Base-by-base conservation (phyloP, 2,888 invertebrate species). In the Eretmocerus hayati region DNA sequence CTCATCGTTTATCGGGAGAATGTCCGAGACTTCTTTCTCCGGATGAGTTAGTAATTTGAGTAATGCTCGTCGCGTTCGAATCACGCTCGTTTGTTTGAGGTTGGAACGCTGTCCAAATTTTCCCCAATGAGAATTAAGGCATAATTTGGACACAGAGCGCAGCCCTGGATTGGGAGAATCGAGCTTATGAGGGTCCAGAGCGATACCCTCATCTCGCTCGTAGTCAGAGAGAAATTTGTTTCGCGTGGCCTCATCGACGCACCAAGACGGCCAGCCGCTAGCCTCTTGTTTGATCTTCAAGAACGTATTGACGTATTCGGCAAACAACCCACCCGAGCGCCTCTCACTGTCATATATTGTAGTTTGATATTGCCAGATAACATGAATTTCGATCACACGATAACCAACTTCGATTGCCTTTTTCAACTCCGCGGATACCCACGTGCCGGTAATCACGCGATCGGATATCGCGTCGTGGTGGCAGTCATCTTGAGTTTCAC, bases 381-480 rank as follows among this genome's bases (percentile, higher is more conserved):
- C 26, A 26, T 9, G 26, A 6, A 26, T 11, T 26, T 26, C 11
- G 6, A 9, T 26, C 26, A 26, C 26, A 26, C 6, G 8, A 11
- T 26, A 26, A 65, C 67, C 30, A n/a, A 55, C 54, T 42, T 56
- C 32, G 0, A 64, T 23, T 4, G 69, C 70, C 48, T 60, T 62
- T 21, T 56, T 26, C 0, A 71, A 41, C 54, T 71, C 70, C 18
- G 62, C 62, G 1, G 59, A 56, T n/a, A 67, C 62, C 67, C 62
- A 71, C 2, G 66, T 65, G 4, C 69, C 62, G 0, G 39, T 49
- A 4, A 68, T 46, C 5, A 40, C 31, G 20, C 63, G 53, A n/a
- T 62, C 55, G 2, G 20, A 5, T 21, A 54, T 51, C 9, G 60
- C 52, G 13, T 42, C 52, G 49, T 70, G 68, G 2, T 15, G 33